These are phyloP conservation scores for Orussus abietinus DNA, from an alignment of 1,140 invertebrate species.

Conservation along the genomic window DNA sequence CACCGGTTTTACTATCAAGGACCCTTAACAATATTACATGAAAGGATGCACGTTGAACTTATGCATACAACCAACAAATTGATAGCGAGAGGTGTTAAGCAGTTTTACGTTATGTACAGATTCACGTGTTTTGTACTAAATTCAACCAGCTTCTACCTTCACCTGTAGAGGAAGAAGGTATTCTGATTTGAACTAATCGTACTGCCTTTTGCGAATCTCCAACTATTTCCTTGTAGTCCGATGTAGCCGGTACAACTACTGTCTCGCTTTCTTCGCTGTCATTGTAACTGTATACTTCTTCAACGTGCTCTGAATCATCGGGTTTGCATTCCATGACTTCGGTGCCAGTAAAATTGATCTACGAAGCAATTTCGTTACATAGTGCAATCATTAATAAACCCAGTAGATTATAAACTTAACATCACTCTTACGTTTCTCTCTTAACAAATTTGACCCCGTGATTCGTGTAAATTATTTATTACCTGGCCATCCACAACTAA, in stretches of 20 bases:
- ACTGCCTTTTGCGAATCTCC: conserved; percentile 36
- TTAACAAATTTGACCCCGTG: too few species aligned
- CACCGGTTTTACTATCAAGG: too few species aligned
- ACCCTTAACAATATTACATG: too few species aligned
- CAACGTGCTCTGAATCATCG: conserved; percentile 30
- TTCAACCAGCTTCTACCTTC: conserved; percentile 45
- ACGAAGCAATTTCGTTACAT: too few species aligned
- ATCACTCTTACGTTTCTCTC: too few species aligned
- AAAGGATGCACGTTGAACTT: too few species aligned
- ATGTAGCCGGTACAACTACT: conserved; percentile 39
- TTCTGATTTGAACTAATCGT: conserved; percentile 46
- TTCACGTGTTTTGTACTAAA: conserved; percentile 44
- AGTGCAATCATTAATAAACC: too few species aligned
- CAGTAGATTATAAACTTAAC: too few species aligned
- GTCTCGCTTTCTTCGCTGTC: conserved; percentile 40
- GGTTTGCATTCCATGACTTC: conserved; percentile 35
- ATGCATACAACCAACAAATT: too few species aligned
- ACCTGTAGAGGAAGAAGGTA: conserved; percentile 31
- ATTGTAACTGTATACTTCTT: conserved; percentile 44
- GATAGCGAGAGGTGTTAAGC: too few species aligned
- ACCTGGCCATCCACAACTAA: conserved; percentile 57
- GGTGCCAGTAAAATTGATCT: conserved; percentile 36
- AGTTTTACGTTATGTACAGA: too few species aligned
- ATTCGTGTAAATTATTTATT: conserved; percentile 9
- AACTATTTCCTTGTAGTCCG: conserved; percentile 38